A percentile compares a stretch with the other conserved stretches of the same genome.
Conservation (phyloP, 2,113 vertebrate species). For the Tetraodon nigroviridis region DNA sequence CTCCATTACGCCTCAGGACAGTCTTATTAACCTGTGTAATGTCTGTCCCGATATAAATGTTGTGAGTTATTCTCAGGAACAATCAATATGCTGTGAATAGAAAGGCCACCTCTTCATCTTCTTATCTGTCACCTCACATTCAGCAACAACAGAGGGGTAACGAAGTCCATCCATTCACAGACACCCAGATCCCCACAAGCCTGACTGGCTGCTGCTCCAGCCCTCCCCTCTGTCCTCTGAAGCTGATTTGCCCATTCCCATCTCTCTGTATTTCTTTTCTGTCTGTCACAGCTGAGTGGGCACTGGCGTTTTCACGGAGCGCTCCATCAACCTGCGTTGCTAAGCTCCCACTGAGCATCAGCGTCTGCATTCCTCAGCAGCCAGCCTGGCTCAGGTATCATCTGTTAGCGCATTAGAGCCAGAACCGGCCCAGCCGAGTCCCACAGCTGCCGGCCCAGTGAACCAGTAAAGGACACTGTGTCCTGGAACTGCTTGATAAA, state of each 20-base stretch:
- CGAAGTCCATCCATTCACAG: constrained; percentile 14
- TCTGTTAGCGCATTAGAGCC: constrained; percentile 51
- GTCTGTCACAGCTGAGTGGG: constrained; percentile 49
- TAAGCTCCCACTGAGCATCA: constrained; percentile 51
- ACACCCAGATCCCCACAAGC: too few species aligned
- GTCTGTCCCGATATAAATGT: too few species aligned
- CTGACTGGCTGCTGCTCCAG: constrained; percentile 11
- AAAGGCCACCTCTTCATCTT: background rate
- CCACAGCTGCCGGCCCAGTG: constrained; percentile 18
- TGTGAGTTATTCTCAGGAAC: too few species aligned
- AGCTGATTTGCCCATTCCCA: background rate
- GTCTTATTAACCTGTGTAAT: too few species aligned
- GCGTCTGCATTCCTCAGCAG: constrained; percentile 30
- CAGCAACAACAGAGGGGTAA: constrained; percentile 26
- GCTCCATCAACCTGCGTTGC: constrained; percentile 46
- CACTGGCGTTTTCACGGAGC: constrained; percentile 36
- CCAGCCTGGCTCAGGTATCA: constrained; percentile 49
- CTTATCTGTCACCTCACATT: constrained; percentile 7
- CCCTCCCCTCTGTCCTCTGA: constrained; percentile 8
- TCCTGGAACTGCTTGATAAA: constrained; percentile 22
- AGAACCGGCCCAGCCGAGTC: background rate
- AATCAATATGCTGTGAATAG: background rate
- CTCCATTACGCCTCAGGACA: too few species aligned
- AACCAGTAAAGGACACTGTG: constrained; percentile 10
- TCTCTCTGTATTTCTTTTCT: constrained; percentile 5